Base-by-base conservation (phyloP, 30 jellyfish, hydroid and myxozoan species). In the Cassiopea xamachana region DNA sequence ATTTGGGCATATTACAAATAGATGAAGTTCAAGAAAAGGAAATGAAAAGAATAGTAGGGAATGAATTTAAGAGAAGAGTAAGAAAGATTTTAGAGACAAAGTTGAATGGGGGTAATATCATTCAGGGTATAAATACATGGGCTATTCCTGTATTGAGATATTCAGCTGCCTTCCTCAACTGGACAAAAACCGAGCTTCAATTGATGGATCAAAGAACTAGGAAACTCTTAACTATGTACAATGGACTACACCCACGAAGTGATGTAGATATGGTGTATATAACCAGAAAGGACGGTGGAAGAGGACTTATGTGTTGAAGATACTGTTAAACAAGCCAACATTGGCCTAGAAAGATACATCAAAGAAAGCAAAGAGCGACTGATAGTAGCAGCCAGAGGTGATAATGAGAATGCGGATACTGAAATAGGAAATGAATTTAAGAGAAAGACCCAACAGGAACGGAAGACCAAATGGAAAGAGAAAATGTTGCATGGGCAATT, bases 291-390 rank as follows among this genome's bases (percentile, higher is more conserved):
- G 78, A 69, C 6, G 78, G 78, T 2, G 78, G 78, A 2, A 69
- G 78, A 69, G 78, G 78, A 69, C 78, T 69, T n/a, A 6, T 2
- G 78, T 69, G 78, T 39, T n/a, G 78, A 69, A 14, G 78, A 69
- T 39, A 69, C 78, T 2, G 47, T 69, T 6, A 69, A 69, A 2
- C 14, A 2, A 69, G 78, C 78, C 14, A 69, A 69, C 45, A 2
- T 69, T 6, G 17, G 78, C 6, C 14, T 69, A n/a, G 14, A 69
- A 69, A n/a, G 78, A 14, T 69, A 69, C 64, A 9, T 51, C 8
- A 51, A 51, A 51, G 9, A 2, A 9, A 51, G 64, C 9, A 9
- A 51, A 2, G 78, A 69, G 14, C 6, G 78, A n/a, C 78, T 69
- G 78, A 14, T 69, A 2, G 14, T 6, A 2, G 78, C 78, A 2